Evolutionary conservation across 2,888 invertebrate genomes (phyloP), one percentile per base, ranked within the genome.

Genomic region (Theodoxus fluviatilis): DNA sequence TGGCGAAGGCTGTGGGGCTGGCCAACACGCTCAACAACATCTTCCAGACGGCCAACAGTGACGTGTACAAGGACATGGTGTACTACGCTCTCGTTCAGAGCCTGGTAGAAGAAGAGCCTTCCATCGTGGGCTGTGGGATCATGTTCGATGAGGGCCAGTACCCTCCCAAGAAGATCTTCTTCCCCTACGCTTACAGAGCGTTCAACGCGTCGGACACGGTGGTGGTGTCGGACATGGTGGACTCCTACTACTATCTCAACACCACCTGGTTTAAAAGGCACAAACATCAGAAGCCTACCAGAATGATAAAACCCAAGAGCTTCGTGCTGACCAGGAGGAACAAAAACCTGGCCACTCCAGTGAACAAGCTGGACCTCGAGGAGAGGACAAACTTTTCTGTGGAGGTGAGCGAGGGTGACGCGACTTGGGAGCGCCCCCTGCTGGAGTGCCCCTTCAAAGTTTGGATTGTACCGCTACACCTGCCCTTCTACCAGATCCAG

Each of bases 121-220:
- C 74, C 25, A 68, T 82, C 37, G 76, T 74, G 7, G 82, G 80
- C 22, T 78, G 79, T n/a, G 82, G 79, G 7, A 78, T 82, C 38
- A 80, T 78, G 22, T 82, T 82, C 67, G 68, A 75, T 64, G 73
- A 73, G 57, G 73, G 71, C 28, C 75, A 74, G 67, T 71, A 71
- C 61, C 63, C 70, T n/a, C 49, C 22, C 15, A 59, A 15, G 31
- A 49, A 52, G 31, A 67, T 69, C 25, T 78, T 78, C 63, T 82
- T 80, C 66, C 80, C 80, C 7, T 82, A 82, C 63, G 74, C 81
- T 12, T 77, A 74, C 67, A 67, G 73, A 15, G 63, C 55, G 1
- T 55, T 25, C 25, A 67, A 68, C n/a, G 69, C 67, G 33, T 40
- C 65, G 22, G 66, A 70, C 22, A 63, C 68, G 18, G 71, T 71